phyloP scores from a whole-genome alignment of 1,140 invertebrate species.

The Zophobas morio region DNA sequence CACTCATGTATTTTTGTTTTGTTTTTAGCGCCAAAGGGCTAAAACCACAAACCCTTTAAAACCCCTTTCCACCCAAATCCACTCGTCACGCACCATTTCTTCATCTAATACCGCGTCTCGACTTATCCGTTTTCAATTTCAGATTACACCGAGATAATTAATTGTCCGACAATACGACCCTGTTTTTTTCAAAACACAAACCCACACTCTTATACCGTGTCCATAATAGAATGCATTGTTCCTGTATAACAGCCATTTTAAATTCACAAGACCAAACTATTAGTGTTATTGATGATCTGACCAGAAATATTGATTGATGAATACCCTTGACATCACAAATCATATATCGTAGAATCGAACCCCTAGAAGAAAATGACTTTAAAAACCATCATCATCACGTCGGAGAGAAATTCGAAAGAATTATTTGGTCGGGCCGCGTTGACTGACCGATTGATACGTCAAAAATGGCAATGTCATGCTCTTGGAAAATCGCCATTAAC shows the following conservation, averaged over 20 bases:
- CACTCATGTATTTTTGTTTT: too few relatives aligned
- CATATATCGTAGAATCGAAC: constrained; percentile 16
- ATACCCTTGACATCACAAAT: constrained; percentile 46
- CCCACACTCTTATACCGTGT: constrained; percentile 39
- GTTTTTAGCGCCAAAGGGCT: too few relatives aligned
- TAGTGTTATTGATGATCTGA: constrained; percentile 56
- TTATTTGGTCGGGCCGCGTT: not conserved
- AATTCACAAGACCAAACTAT: constrained; percentile 52
- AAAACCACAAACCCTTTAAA: too few relatives aligned
- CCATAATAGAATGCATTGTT: constrained; percentile 51
- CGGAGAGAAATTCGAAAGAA: not conserved
- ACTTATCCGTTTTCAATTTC: constrained; percentile 32
- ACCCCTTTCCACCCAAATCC: not conserved
- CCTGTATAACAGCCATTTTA: constrained; percentile 49
- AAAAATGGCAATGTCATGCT: constrained; percentile 3
- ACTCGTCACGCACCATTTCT: constrained; percentile 8
- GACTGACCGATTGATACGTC: constrained; percentile 4
- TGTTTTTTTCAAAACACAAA: constrained; percentile 48
- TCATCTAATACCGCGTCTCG: constrained; percentile 12
- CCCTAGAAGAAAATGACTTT: constrained; percentile 21
- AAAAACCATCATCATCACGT: constrained; percentile 9
- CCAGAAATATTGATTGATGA: constrained; percentile 54
- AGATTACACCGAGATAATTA: constrained; percentile 50
- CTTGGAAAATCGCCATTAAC: constrained; percentile 8
- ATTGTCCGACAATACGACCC: constrained; percentile 50